phyloP scores from a whole-genome alignment of 2,113 vertebrate genomes.

The Arothron firmamentum region DNA sequence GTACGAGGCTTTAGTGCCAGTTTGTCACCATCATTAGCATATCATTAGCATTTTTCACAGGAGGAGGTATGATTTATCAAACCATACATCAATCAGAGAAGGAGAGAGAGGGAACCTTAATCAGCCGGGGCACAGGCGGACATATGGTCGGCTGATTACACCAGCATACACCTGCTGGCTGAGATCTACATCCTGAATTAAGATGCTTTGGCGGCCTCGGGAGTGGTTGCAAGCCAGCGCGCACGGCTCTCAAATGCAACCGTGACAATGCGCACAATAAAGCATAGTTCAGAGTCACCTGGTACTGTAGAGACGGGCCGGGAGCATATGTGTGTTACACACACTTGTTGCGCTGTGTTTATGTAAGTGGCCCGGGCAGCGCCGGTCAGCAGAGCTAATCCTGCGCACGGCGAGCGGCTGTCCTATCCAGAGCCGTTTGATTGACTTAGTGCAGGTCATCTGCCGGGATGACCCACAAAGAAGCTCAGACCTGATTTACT shows the following conservation, averaged over 20 bases:
- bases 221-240: conserved; percentile 7
- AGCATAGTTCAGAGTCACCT: conserved; percentile 29
- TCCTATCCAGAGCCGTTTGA: conserved; percentile 63
- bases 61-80: conserved; percentile 59
- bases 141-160: conserved; percentile 67
- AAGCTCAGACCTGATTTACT: conserved; percentile 42
- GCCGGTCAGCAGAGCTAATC: conserved; percentile 63
- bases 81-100: conserved; percentile 49
- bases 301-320: not conserved
- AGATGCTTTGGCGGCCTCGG: conserved; percentile 53
- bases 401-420: conserved; percentile 39
- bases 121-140: conserved; percentile 54
- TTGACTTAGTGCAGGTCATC: conserved; percentile 60
- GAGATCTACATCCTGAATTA: conserved; percentile 62
- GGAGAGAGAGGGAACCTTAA: conserved; percentile 43
- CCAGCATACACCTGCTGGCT: conserved; percentile 60
- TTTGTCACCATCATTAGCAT: conserved; percentile 37
- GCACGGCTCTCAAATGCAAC: conserved; percentile 30
- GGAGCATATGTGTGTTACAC: conserved; percentile 6
- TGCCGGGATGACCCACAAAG: conserved; percentile 41
- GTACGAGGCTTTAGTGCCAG: not conserved
- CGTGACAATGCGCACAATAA: conserved; percentile 22
- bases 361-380: conserved; percentile 41
- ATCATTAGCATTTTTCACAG: conserved; percentile 58
- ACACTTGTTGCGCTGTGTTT: conserved; percentile 33